Base-by-base conservation (phyloP, 2,113 vertebrate species). In the Vanacampus margaritifer region DNA sequence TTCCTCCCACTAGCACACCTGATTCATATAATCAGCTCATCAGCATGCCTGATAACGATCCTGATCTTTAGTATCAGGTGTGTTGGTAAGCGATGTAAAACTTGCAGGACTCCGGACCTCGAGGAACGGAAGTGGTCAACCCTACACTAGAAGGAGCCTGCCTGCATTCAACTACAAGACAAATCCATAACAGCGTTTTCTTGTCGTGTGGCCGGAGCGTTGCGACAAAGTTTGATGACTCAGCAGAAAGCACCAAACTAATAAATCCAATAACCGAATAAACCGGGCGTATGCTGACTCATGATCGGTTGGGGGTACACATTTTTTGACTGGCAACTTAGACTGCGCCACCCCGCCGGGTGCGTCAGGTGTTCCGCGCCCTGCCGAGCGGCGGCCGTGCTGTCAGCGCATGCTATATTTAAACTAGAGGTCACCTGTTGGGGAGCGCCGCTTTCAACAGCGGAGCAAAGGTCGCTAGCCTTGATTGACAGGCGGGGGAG, bases 341-440 rank as follows among this genome's bases (percentile, higher is more conserved):
- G 48, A 21, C 48, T 21, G 2, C n/a, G 48, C 71, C 75, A 73
- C 71, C 57, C 77, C 32, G 76, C 74, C 72, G 72, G 79, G 72
- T 69, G 73, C 77, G 60, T 57, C 54, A 57, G 54, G 54, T 57
- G 11, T 28, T 14, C 6, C 26, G 54, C 7, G 54, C 14, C 26
- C 26, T 5, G 54, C 26, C 12, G 53, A 56, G 14, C 53, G 24
- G 13, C 14, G 53, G 14, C 24, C 26, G 24, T 24, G 26, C 24
- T 57, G 54, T 57, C 54, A 62, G 35, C 7, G 59, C 36, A 3
- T 32, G 72, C 80, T 87, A 83, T 81, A 84, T 86, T 84, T 86
- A 83, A 84, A 82, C 80, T 71, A 58, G 69, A 65, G 73, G 19
- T 83, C 85, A 88, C 88, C 88, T 88, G 86, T 85, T 85, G 85